Base-by-base conservation (phyloP, 2,797 vertebrate genomes). In the Zenarchopterus dispar region DNA sequence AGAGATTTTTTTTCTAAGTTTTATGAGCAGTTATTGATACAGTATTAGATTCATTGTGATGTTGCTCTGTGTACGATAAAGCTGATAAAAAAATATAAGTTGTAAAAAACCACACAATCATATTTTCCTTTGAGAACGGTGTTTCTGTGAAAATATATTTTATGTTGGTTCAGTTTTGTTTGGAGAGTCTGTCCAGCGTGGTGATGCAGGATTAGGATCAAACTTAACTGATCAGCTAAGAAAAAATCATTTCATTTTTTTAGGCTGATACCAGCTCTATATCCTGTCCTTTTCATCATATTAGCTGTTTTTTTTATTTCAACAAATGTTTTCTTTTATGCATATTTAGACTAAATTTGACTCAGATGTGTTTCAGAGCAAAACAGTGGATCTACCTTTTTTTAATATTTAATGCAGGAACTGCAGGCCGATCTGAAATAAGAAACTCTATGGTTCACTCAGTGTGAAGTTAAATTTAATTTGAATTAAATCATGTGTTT, bases 51-150 rank as follows among this genome's bases (percentile, higher is more conserved):
- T 70, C 54, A 16, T 21, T 39, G 21, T 71, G 26, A 28, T 17
- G 47, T 36, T 70, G 47, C 28, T 70, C 19, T 36, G 73, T 18
- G 17, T 70, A 18, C 39, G 18, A 62, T 36, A 44, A 67, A 62
- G 33, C 56, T 22, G 60, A 58, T 51, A 4, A 5, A 51, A n/a
- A 56, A 54, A 28, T 19, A 52, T 9, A 23, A 26, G 42, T 42
- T 50, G 41, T 45, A 39, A 47, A n/a, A 47, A 36, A 36, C 11
- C 33, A 36, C 33, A 36, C 9, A 36, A 36, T 36, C 33, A 36
- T 9, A 7, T 10, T 36, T 50, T 52, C 11, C 31, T 52, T 36
- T 15, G 16, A 10, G 15, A 22, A 7, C 9, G n/a, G 2, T 64
- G 8, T 69, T 71, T 61, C 23, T 31, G 4, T 56, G 46, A 63